Base-by-base conservation (phyloP, 92 coral and sea anemone species). In the Anthopleura xanthogrammica region DNA sequence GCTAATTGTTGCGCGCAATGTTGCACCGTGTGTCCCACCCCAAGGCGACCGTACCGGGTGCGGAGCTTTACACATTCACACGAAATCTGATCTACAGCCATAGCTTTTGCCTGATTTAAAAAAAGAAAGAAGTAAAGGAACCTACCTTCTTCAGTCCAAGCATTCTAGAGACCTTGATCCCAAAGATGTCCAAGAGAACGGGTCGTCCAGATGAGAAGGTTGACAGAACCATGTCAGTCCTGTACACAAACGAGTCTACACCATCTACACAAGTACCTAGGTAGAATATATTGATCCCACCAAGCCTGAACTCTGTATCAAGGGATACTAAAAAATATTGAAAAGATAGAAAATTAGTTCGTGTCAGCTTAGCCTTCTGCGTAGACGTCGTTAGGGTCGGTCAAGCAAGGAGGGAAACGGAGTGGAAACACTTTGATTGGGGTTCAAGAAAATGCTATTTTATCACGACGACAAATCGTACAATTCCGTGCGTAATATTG, bases 281-380 rank as follows among this genome's bases (percentile, higher is more conserved):
- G 77, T 93, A 92, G 83, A 97, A 97, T 74, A 92, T 24, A 76
- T 97, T 97, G 83, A 94, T 86, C 40, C 90, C 95, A 76, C 85
- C 72, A 52, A 97, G 76, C 46, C 94, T 85, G 60, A 91, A 56
- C 40, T 97, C 97, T 82, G 92, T 70, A 16, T 97, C 94, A 72
- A 92, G 42, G 65, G 80, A 52, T 68, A 87, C 92, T 87, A 79
- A 72, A 86, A 57, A 14, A 80, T 20, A 64, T n/a, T 11, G 16
- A 54, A 11, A 10, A 13, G 2, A 46, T 46, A 5, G 50, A 29
- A 29, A 29, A 29, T 29, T 0, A 29, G 36, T 29, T 29, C 36
- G 36, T 1, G 1, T 29, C 36, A 29, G 36, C 36, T 29, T 29
- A 29, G 36, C 36, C 36, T 29, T 1, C 36, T 29, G 36, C 36